Percentiles rank a stretch among this genome's conserved stretches.
phyloP scores from a whole-genome alignment of 1,140 invertebrate genomes.

The Coenobita brevimanus region DNA sequence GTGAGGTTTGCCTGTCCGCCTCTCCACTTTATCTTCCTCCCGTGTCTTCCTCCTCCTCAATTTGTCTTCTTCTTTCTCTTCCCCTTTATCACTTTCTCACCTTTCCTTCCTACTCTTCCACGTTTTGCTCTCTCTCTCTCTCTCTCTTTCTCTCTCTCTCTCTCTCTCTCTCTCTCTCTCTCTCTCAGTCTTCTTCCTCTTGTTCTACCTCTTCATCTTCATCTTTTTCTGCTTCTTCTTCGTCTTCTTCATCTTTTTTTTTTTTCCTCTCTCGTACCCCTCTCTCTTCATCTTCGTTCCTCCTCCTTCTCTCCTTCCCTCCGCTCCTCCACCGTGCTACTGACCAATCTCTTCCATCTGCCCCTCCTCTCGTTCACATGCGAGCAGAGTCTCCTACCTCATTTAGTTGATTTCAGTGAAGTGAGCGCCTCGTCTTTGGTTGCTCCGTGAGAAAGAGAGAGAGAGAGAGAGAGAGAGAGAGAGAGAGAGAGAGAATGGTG shows the following conservation, averaged over 20 bases:
- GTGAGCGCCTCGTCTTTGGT: too few relatives aligned
- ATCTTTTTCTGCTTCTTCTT: too few relatives aligned
- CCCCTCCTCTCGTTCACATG: background rate
- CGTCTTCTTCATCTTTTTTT: background rate
- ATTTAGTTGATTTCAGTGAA: too few relatives aligned
- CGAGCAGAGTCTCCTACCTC: too few relatives aligned
- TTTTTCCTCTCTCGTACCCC: background rate
- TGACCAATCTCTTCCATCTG: background rate
- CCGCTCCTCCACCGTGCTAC: background rate
- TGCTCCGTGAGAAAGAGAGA: conserved; percentile 6
- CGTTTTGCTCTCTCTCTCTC: too few relatives aligned
- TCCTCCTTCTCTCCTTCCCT: background rate
- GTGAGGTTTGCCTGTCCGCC: too few relatives aligned
- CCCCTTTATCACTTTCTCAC: too few relatives aligned
- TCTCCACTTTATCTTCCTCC: too few relatives aligned
- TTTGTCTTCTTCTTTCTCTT: too few relatives aligned
- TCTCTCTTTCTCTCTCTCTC: background rate
- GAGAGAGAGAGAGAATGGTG: conserved; percentile 12
- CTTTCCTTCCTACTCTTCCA: too few relatives aligned
- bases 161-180: background rate
- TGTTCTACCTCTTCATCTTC: background rate
- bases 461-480: conserved; percentile 10
- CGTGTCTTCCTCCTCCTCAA: too few relatives aligned
- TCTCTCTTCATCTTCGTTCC: background rate
- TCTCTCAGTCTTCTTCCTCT: background rate